Evolutionary conservation across 2,888 invertebrate genomes (phyloP).

Genomic region (Alviniconcha strummeri): DNA sequence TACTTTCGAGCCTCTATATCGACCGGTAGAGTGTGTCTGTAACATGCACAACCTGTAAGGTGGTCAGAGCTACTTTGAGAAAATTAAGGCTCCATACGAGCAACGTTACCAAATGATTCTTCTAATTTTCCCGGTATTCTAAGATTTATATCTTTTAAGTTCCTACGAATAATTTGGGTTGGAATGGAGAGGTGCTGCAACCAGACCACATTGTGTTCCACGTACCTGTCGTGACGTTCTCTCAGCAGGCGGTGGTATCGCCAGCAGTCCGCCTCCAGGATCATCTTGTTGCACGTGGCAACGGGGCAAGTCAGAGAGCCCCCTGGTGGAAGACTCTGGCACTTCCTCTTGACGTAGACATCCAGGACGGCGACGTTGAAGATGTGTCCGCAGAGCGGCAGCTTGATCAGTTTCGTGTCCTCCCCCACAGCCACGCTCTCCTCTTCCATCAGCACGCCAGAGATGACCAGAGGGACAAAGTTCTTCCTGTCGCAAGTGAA

Average conservation of each 20-base stretch:
- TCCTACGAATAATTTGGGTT: too few relatives aligned
- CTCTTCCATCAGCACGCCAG: constrained; percentile 44
- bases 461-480: constrained; percentile 46
- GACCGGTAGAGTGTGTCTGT: too few relatives aligned
- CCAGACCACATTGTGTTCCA: not conserved
- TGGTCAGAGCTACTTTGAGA: too few relatives aligned
- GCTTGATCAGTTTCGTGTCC: constrained; percentile 20
- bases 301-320: constrained; percentile 31
- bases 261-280: constrained; percentile 34
- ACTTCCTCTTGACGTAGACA: constrained; percentile 24
- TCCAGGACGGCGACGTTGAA: constrained; percentile 36
- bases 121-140: too few relatives aligned
- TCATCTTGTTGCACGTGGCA: constrained; percentile 30
- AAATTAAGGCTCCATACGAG: too few relatives aligned
- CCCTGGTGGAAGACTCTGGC: constrained; percentile 13
- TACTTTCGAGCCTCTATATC: too few relatives aligned
- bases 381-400: constrained; percentile 35
- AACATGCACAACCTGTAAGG: too few relatives aligned
- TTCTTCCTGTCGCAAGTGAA: constrained; percentile 42
- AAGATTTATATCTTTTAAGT: too few relatives aligned
- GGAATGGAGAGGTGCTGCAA: too few relatives aligned
- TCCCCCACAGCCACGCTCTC: not conserved
- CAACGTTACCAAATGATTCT: too few relatives aligned
- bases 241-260: constrained; percentile 21
- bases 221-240: constrained; percentile 1